phyloP scores from a whole-genome alignment of 2,888 invertebrate genomes.

The Quadroppia sp. region DNA sequence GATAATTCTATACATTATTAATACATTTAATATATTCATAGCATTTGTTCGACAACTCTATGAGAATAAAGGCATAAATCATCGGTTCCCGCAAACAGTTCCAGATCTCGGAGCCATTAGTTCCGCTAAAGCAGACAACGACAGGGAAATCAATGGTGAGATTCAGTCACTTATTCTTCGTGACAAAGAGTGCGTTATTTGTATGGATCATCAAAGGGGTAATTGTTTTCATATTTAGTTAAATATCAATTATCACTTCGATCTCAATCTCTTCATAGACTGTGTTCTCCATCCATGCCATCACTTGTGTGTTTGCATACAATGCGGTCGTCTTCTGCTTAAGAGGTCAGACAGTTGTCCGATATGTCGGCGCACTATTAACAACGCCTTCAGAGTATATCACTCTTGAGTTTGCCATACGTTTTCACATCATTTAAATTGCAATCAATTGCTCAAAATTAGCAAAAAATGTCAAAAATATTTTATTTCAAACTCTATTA shows the following conservation, averaged over 20 bases:
- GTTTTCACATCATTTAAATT: too few relatives aligned
- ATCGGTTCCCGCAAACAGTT: slow-evolving; percentile 41
- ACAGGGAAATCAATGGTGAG: slow-evolving; percentile 35
- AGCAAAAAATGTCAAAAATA: too few relatives aligned
- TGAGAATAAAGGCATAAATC: slow-evolving; percentile 40
- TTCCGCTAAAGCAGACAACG: slow-evolving; percentile 35
- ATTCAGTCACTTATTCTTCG: slow-evolving; percentile 40
- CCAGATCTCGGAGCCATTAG: slow-evolving; percentile 42
- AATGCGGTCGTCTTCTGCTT: slow-evolving; percentile 54
- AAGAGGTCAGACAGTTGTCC: slow-evolving; percentile 55
- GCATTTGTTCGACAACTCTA: slow-evolving; percentile 41
- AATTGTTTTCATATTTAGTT: not conserved
- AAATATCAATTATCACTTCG: not conserved
- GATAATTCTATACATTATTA: not conserved
- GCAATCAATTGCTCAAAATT: too few relatives aligned
- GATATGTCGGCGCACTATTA: slow-evolving; percentile 55
- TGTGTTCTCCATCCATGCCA: slow-evolving; percentile 56
- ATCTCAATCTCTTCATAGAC: slow-evolving; percentile 47
- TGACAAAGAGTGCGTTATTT: slow-evolving; percentile 56
- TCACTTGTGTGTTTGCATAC: slow-evolving; percentile 55
- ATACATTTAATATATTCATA: slow-evolving; percentile 1
- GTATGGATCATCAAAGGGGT: slow-evolving; percentile 54
- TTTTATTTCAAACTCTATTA: too few relatives aligned
- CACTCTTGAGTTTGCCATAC: too few relatives aligned
- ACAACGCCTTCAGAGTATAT: slow-evolving; percentile 54